Base-by-base conservation (phyloP, 2,888 invertebrate species). In the Polyommatus icarus region DNA sequence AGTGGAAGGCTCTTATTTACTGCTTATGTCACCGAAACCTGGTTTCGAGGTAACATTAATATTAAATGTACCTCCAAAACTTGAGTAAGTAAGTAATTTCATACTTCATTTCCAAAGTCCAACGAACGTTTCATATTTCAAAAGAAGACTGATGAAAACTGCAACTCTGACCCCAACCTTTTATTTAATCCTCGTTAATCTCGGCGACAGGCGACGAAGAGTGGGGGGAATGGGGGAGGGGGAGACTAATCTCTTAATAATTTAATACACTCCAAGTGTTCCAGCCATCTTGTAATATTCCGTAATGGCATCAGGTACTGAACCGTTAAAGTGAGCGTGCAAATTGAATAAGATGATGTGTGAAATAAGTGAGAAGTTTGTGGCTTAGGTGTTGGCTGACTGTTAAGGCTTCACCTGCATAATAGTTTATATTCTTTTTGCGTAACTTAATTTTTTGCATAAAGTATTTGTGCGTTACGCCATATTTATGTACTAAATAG, bases 281-380 rank as follows among this genome's bases (percentile, higher is more conserved):
- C 20, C 61, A 67, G 67, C 67, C 67, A 67, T 67, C 67, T 67
- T 67, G 67, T 67, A 67, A 67, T 67, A 67, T 67, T 29, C 29
- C 29, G 24, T 67, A 29, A 29, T 67, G 67, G 5, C 29, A 24
- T 61, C 61, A 67, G 61, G 67, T 67, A 67, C 29, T 67, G 29
- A 32, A 29, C 29, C 29, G 67, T 67, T 67, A 61, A 61, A 61
- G 61, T 3, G 61, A 24, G 24, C 20, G 24, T 8, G 24, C 20
- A 61, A 24, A 61, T 61, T 61, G 61, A 61, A 61, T 61, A 59
- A 10, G 61, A 61, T 61, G 61, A 61, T 61, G 61, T 24, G 24
- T 59, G 24, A 61, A 61, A 12, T 61, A 24, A 20, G 20, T 24
- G 3, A 12, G 20, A 10, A 20, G 59, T 6, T 18, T 57, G n/a